A percentile compares a stretch with the other conserved stretches of the same genome.
These are phyloP conservation scores for Setophaga kirtlandii DNA, from an alignment of 2,113 vertebrate species.

Conservation along the genomic window DNA sequence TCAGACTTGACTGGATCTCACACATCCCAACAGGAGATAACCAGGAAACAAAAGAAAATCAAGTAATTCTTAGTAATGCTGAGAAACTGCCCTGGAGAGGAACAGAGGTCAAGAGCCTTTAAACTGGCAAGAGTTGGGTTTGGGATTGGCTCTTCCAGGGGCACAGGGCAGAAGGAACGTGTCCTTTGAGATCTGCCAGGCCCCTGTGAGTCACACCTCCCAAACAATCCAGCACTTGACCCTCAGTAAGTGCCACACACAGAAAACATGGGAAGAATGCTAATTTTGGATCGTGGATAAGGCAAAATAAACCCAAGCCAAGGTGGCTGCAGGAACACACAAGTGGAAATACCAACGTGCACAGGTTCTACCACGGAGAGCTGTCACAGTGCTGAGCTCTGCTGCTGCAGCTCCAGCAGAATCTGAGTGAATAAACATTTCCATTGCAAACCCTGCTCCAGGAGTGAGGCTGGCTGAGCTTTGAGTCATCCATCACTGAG, in stretches of 20 bases:
- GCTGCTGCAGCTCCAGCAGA: neutral
- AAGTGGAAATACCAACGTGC: rapidly evolving
- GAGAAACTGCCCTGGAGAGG: neutral
- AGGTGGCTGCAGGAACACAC: neutral
- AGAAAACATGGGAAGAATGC: neutral
- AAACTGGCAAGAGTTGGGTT: neutral
- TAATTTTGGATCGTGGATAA: neutral
- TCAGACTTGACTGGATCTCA: neutral
- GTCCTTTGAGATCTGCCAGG: neutral
- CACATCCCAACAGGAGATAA: neutral
- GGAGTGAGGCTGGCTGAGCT: neutral
- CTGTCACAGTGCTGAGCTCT: neutral
- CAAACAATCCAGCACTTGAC: neutral
- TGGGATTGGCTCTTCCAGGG: neutral
- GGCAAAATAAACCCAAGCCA: neutral
- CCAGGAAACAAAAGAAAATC: neutral
- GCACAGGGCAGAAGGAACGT: rapidly evolving
- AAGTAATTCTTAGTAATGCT: neutral
- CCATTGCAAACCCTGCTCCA: neutral
- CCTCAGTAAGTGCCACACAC: neutral
- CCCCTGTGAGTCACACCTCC: neutral
- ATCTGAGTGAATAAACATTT: neutral
- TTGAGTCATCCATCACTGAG: neutral
- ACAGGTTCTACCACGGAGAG: neutral
- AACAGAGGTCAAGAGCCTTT: neutral